phyloP scores from a whole-genome alignment of 2,113 vertebrate species.

The Nothobranchius furzeri region DNA sequence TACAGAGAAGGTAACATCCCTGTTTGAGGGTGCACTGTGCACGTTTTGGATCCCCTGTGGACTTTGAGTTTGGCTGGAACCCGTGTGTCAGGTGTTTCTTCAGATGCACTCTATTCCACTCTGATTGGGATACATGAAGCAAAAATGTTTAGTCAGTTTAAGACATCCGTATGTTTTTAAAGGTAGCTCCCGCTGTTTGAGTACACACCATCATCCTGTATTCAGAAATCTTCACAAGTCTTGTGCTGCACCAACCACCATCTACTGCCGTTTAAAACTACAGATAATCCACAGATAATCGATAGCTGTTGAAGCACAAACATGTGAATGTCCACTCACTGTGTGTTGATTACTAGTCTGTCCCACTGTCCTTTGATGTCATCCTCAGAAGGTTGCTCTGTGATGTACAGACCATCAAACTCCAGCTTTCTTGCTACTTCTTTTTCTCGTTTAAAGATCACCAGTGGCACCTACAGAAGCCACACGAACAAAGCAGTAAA shows the following conservation, averaged over 20 bases:
- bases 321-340: constrained; percentile 81
- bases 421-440: constrained; percentile 96
- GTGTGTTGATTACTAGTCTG: constrained; percentile 95
- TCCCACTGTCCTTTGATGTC: constrained; percentile 99
- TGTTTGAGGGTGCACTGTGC: no score
- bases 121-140: no score
- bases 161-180: no score
- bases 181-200: no score
- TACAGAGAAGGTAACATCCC: no score
- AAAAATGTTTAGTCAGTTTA: no score
- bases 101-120: no score
- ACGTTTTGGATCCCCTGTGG: no score
- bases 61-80: no score
- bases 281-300: not conserved
- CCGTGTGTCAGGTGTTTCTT: no score
- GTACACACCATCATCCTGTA: no score
- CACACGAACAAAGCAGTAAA: not conserved
- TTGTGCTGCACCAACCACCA: not conserved
- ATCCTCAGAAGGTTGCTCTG: constrained; percentile 95
- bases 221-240: no score
- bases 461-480: constrained; percentile 86
- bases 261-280: not conserved
- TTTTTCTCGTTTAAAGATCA: constrained; percentile 97
- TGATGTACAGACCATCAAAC: constrained; percentile 96
- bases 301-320: not conserved